Evolutionary conservation across 2,113 vertebrate genomes (phyloP).

Genomic region (Pogona vitticeps): DNA sequence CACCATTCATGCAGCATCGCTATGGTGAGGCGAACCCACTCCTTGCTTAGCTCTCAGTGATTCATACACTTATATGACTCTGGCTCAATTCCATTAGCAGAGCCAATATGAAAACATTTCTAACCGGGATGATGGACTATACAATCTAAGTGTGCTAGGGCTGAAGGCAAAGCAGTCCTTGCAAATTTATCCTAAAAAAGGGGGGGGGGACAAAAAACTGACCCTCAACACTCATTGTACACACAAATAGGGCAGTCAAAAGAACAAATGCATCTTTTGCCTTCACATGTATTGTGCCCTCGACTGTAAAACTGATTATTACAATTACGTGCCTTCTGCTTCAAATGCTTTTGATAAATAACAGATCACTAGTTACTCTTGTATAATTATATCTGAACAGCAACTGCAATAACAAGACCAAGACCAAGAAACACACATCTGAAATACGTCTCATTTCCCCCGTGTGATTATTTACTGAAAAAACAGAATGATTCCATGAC

Average conservation of each 20-base stretch:
- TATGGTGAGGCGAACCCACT: too few species aligned
- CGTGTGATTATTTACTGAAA: slow-evolving; percentile 18
- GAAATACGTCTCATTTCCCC: neutral
- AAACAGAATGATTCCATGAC: neutral
- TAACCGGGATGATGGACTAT: too few species aligned
- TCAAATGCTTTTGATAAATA: slow-evolving; percentile 18
- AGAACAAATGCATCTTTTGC: neutral
- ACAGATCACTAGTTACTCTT: neutral
- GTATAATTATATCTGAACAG: neutral
- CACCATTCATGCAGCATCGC: too few species aligned
- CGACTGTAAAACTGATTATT: slow-evolving; percentile 17
- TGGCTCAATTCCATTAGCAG: too few species aligned
- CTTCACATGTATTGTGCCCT: neutral
- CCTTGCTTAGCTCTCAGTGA: too few species aligned
- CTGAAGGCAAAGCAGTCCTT: too few species aligned
- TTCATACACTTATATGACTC: too few species aligned
- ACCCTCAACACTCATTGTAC: neutral
- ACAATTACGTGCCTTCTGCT: neutral
- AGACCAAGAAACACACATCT: neutral
- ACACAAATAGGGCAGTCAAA: neutral
- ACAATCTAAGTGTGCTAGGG: too few species aligned
- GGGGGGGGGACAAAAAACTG: neutral
- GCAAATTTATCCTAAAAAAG: too few species aligned
- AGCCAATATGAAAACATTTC: too few species aligned
- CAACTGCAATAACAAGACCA: neutral